Percentiles rank a stretch among this genome's conserved stretches.
Conservation (phyloP, 92 coral and sea anemone genomes). For the Epizoanthus scotinus region DNA sequence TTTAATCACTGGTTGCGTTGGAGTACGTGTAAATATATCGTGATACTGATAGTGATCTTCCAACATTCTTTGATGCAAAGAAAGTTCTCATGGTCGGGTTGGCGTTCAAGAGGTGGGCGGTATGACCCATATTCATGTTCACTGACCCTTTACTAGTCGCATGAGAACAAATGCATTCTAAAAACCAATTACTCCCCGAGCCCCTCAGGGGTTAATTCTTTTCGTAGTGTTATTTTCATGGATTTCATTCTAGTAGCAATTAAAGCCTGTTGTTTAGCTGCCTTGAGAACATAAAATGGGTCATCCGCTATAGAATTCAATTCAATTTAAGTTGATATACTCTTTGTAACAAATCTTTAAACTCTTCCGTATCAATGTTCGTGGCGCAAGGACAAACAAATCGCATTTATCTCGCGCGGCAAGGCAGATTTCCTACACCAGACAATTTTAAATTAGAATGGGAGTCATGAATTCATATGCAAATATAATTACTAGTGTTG, state of each 20-base stretch:
- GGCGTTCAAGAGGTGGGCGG: slow-evolving; percentile 40
- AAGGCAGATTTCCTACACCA: slow-evolving; percentile 25
- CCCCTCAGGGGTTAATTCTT: slow-evolving; percentile 86
- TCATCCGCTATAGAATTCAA: slow-evolving; percentile 87
- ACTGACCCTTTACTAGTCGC: slow-evolving; percentile 50
- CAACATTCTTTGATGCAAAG: slow-evolving; percentile 21
- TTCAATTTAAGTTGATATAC: slow-evolving; percentile 75
- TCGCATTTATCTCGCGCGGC: slow-evolving; percentile 16
- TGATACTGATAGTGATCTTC: slow-evolving; percentile 3
- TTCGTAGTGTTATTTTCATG: slow-evolving; percentile 77
- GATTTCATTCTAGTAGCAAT: slow-evolving; percentile 88
- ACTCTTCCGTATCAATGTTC: slow-evolving; percentile 53
- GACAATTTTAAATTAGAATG: slow-evolving; percentile 27
- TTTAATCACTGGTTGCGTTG: slow-evolving; percentile 4
- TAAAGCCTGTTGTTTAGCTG: slow-evolving; percentile 84
- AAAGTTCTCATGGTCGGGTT: slow-evolving; percentile 20
- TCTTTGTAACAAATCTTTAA: slow-evolving; percentile 56
- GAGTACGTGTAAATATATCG: slow-evolving; percentile 41
- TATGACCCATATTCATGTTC: slow-evolving; percentile 46
- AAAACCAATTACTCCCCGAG: slow-evolving; percentile 75
- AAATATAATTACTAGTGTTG: slow-evolving; percentile 55
- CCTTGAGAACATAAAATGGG: slow-evolving; percentile 92
- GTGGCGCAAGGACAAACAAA: slow-evolving; percentile 28
- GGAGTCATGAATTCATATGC: slow-evolving; percentile 75
- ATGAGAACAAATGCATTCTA: slow-evolving; percentile 52